These are phyloP conservation scores for Eira barbara DNA, from an alignment of 2,113 vertebrate genomes.

Conservation along the genomic window DNA sequence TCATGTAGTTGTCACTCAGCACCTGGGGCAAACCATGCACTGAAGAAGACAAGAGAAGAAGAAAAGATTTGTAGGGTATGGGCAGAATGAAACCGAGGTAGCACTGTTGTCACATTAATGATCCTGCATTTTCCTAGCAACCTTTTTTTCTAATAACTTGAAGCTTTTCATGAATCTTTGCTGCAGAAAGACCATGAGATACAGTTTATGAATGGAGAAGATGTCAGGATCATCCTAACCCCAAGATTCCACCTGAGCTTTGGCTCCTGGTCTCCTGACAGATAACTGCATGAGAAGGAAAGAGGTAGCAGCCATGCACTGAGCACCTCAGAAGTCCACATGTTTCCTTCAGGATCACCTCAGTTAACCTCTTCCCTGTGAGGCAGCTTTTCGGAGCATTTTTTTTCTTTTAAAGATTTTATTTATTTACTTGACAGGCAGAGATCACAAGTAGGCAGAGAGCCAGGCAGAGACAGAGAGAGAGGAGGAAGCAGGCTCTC, in stretches of 20 bases:
- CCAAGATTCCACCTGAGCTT: neutral
- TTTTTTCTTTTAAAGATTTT: no score
- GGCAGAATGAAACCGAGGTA: neutral
- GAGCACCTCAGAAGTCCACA: neutral
- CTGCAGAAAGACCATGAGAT: neutral
- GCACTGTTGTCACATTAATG: neutral
- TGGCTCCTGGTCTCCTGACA: neutral
- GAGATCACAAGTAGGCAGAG: no score
- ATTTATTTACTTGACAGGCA: no score
- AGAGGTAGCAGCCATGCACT: neutral
- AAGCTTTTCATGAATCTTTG: neutral
- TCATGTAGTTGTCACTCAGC: neutral
- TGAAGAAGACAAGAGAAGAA: neutral
- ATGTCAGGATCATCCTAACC: neutral
- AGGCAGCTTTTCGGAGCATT: neutral
- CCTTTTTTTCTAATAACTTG: neutral
- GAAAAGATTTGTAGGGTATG: neutral
- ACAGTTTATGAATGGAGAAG: neutral
- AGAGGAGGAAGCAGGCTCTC: no score
- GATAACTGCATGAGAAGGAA: neutral
- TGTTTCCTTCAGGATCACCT: neutral
- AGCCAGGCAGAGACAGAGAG: no score
- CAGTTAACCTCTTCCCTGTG: neutral
- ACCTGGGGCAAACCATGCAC: neutral
- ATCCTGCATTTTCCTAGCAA: neutral